A percentile compares a stretch with the other conserved stretches of the same genome.
These are phyloP conservation scores for Strigops habroptila DNA, from an alignment of 2,113 vertebrate genomes.

Conservation along the genomic window DNA sequence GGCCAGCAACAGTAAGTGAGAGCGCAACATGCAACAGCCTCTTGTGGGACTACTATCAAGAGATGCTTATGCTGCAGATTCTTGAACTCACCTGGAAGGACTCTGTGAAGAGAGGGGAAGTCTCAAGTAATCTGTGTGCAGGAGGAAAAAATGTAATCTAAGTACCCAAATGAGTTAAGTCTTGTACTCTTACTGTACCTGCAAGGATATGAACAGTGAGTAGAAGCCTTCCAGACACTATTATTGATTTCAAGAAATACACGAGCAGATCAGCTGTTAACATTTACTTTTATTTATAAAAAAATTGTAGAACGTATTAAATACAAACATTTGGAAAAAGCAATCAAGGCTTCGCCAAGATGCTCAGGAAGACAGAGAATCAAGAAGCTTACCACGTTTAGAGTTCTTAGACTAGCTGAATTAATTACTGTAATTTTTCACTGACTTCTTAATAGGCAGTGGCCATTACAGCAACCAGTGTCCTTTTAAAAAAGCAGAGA, in stretches of 20 bases:
- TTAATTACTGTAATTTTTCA: slow-evolving; percentile 28
- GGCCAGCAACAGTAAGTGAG: not conserved
- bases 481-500: slow-evolving; percentile 30
- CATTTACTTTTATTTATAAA: slow-evolving; percentile 69
- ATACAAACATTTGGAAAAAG: slow-evolving; percentile 50
- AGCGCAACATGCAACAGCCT: not conserved
- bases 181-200: not conserved
- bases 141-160: not conserved
- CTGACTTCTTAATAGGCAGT: slow-evolving; percentile 6
- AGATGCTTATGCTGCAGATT: not conserved
- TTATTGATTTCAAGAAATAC: not conserved
- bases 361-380: slow-evolving; percentile 51
- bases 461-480: slow-evolving; percentile 9
- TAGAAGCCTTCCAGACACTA: not conserved
- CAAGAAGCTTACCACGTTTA: slow-evolving; percentile 33
- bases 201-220: not conserved
- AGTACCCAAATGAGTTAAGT: not conserved
- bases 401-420: slow-evolving; percentile 27
- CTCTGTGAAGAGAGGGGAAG: not conserved
- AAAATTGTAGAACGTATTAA: slow-evolving; percentile 54
- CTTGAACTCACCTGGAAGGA: not conserved
- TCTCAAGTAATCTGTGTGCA: not conserved
- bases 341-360: slow-evolving; percentile 27
- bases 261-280: not conserved
- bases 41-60: not conserved